Conservation (phyloP, 1,140 invertebrate species). For the Ips typographus region DNA sequence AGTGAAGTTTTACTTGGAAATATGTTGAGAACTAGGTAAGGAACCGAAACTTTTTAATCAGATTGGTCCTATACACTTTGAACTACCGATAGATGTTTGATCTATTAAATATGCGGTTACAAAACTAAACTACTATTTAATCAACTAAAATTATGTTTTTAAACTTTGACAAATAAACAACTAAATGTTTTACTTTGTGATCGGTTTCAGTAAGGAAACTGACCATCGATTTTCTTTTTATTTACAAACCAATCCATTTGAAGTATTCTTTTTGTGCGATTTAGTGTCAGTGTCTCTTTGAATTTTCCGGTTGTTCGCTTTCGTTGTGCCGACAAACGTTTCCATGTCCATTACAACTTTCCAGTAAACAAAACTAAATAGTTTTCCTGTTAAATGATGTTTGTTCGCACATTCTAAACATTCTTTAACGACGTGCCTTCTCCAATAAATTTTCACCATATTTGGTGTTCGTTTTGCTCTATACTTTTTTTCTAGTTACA, state of each 20-base stretch:
- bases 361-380: slow-evolving; percentile 1
- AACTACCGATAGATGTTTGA: not conserved
- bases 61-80: not conserved
- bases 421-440: too few species aligned
- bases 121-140: not conserved
- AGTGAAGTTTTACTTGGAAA: not conserved
- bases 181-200: not conserved
- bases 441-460: too few species aligned
- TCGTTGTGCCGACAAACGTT: not conserved
- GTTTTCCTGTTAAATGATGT: slow-evolving; percentile 2
- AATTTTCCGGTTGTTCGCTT: not conserved
- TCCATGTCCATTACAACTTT: slow-evolving; percentile 2
- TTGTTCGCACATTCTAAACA: not conserved
- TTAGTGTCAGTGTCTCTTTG: slow-evolving; percentile 1
- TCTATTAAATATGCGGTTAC: too few species aligned
- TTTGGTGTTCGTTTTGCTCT: too few species aligned
- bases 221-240: not conserved
- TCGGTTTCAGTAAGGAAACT: not conserved
- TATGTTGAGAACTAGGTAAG: not conserved
- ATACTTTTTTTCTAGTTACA: too few species aligned
- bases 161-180: not conserved
- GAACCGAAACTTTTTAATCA: not conserved
- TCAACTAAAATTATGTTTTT: not conserved
- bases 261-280: not conserved
- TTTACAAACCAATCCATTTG: too few species aligned